phyloP scores from a whole-genome alignment of 2,888 invertebrate species.

The Temnothorax unifasciatus region DNA sequence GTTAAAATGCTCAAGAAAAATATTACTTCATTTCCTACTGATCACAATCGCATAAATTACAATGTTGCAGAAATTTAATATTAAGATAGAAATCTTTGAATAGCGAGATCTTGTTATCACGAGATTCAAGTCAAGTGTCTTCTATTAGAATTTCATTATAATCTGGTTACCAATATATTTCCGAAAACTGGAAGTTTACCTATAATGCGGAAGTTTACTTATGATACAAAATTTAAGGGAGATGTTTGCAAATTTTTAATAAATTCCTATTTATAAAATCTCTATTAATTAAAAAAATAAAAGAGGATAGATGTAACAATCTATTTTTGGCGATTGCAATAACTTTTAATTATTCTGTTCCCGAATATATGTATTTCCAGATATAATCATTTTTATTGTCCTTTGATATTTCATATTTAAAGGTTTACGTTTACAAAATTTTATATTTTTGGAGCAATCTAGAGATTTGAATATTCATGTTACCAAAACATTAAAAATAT shows the following conservation, averaged over 20 bases:
- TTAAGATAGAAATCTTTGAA: conserved; percentile 23
- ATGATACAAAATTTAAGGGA: background rate
- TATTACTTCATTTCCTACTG: conserved; percentile 26
- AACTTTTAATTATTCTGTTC: background rate
- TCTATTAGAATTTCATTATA: conserved; percentile 15
- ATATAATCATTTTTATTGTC: conserved; percentile 10
- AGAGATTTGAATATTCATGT: conserved; percentile 30
- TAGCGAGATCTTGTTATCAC: background rate
- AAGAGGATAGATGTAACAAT: background rate
- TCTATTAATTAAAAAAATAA: conserved; percentile 16
- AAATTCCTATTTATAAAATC: background rate
- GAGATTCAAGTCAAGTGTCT: background rate
- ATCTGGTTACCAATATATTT: background rate
- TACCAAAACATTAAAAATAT: conserved; percentile 4
- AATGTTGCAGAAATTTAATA: conserved; percentile 32
- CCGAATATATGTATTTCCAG: background rate
- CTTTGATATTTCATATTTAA: conserved; percentile 30
- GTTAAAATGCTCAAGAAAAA: background rate
- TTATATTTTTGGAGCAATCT: conserved; percentile 26
- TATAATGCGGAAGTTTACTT: background rate
- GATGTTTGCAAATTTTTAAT: background rate
- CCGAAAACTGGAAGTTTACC: background rate
- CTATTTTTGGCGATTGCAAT: background rate
- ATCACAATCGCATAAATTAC: conserved; percentile 36
- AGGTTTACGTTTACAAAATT: conserved; percentile 14